Percentiles rank a stretch among this genome's conserved stretches.
phyloP scores from a whole-genome alignment of 2,797 vertebrate genomes.

The Mormyrus proboscirostris region DNA sequence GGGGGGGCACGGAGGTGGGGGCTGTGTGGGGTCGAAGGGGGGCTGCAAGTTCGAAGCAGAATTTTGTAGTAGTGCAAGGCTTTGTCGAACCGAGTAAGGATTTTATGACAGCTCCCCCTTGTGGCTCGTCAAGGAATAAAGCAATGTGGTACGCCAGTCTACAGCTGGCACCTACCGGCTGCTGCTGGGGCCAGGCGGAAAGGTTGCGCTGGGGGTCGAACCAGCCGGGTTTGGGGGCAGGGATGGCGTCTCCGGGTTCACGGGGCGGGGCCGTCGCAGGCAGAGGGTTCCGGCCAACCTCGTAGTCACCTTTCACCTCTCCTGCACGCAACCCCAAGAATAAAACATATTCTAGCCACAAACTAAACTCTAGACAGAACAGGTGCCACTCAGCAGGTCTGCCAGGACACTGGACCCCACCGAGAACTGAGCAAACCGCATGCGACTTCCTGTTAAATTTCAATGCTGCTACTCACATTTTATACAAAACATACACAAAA shows the following conservation, averaged over 20 bases:
- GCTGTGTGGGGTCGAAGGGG: constrained; percentile 72
- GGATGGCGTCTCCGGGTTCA: constrained; percentile 72
- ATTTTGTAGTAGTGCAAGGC: background rate
- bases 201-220: constrained; percentile 87
- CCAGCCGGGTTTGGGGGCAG: constrained; percentile 81
- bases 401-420: background rate
- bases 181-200: constrained; percentile 87
- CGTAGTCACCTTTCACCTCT: constrained; percentile 83
- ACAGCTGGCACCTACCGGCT: constrained; percentile 53
- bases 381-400: background rate
- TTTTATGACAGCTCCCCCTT: background rate
- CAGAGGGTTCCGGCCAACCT: constrained; percentile 61
- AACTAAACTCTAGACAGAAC: background rate
- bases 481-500: background rate
- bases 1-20: constrained; percentile 87
- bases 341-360: background rate
- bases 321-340: constrained; percentile 49
- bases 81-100: background rate
- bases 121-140: background rate
- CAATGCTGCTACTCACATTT: background rate
- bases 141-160: background rate
- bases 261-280: constrained; percentile 64
- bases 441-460: background rate
- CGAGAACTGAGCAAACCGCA: background rate
- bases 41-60: constrained; percentile 43